These are phyloP conservation scores for Danionella dracula DNA, from an alignment of 2,797 vertebrate species.

Conservation along the genomic window DNA sequence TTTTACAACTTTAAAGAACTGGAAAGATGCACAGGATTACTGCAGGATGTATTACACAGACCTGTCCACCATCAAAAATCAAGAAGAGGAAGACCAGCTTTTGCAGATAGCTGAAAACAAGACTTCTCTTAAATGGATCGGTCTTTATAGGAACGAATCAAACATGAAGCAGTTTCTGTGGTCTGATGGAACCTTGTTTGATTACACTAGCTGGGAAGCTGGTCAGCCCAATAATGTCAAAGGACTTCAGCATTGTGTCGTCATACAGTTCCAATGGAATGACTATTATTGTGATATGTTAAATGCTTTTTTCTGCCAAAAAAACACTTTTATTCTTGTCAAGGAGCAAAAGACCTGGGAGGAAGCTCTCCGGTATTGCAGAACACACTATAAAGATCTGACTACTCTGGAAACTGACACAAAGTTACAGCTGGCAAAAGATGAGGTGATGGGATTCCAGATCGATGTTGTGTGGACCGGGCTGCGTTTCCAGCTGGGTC, in stretches of 20 bases:
- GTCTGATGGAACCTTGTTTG: not conserved
- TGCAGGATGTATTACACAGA: not conserved
- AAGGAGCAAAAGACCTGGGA: constrained; percentile 20
- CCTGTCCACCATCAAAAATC: not conserved
- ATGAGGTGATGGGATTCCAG: not conserved
- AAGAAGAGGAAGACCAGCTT: not conserved
- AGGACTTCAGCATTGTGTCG: not conserved
- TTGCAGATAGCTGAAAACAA: no score
- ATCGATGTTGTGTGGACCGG: constrained; percentile 9
- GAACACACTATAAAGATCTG: not conserved
- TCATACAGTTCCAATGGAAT: fast-evolving
- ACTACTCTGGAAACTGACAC: not conserved
- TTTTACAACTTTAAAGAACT: not conserved
- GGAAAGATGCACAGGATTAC: not conserved
- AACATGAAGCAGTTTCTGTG: not conserved
- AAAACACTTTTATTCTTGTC: not conserved
- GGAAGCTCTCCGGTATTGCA: constrained; percentile 17
- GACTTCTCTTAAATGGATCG: not conserved
- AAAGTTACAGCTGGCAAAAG: not conserved
- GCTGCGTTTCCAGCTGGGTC: not conserved
- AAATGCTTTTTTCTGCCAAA: not conserved
- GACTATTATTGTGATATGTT: fast-evolving
- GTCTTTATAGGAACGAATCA: not conserved
- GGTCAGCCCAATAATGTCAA: not conserved
- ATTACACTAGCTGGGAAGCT: not conserved